A percentile compares a stretch with the other conserved stretches of the same genome.
Conservation (phyloP, 2,113 vertebrate species). For the Gracilinanus agilis region DNA sequence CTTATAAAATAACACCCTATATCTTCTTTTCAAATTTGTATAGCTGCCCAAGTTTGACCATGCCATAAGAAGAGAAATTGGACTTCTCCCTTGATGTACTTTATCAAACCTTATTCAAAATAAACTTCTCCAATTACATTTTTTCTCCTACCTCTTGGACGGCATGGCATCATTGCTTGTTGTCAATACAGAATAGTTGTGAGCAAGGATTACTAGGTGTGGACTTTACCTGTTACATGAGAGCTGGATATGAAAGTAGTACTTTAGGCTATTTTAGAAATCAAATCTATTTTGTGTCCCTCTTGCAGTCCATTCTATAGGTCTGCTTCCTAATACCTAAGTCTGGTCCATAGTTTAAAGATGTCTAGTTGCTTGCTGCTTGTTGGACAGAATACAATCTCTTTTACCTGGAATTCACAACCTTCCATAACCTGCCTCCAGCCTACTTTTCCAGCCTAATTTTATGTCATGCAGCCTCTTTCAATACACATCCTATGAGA, state of each 20-base stretch:
- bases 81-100: rapidly evolving
- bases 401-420: background rate
- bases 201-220: background rate
- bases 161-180: background rate
- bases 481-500: background rate
- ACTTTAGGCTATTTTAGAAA: background rate
- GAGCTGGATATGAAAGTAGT: background rate
- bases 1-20: background rate
- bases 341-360: background rate
- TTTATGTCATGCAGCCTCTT: background rate
- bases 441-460: background rate
- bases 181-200: background rate
- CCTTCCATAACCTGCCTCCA: background rate
- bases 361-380: background rate
- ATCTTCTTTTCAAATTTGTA: background rate
- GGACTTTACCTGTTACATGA: background rate
- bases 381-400: background rate
- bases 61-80: rapidly evolving
- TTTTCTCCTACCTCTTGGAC: background rate
- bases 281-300: background rate
- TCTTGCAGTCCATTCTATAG: background rate
- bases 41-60: background rate
- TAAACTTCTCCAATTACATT: background rate
- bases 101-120: background rate
- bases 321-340: background rate